Base-by-base conservation (phyloP, 2,888 invertebrate genomes). In the Ectropis crepuscularia region DNA sequence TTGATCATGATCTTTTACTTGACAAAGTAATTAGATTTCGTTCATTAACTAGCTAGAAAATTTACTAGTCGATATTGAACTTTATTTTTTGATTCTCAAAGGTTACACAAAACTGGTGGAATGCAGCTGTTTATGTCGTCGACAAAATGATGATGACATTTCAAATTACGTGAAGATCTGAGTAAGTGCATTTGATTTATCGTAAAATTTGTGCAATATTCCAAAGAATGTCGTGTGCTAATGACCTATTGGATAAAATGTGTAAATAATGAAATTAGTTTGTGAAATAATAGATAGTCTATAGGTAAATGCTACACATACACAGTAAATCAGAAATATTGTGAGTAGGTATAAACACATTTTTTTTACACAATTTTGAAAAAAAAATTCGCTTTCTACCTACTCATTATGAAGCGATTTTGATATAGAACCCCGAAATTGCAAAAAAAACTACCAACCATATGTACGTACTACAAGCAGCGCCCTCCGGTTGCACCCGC, bases 141-240 rank as follows among this genome's bases (percentile, higher is more conserved):
- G 41, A 58, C 57, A 54, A 55, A 62, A 43, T 49, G 42, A 61
- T 68, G 63, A 68, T 55, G 65, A 66, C 67, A 71, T 61, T 48
- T 41, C 43, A 37, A 57, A 36, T 4, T 57, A 55, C 12, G 11
- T 43, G 39, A 60, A 43, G 28, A 42, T 60, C 61, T 64, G 51
- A 58, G 60, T 47, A 67, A 65, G 49, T 65, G 55, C 53, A 50
- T 41, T 36, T 11, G 49, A 50, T 57, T 65, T 59, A 63, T 68
- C 43, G 53, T 12, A 50, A 39, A 11, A 43, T 61, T 67, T 63
- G 53, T 58, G 62, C 60, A 71, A 71, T 65, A 12, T 62, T 63
- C 38, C 37, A 53, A 43, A 37, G 28, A 61, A 57, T 59, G 42
- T 53, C 57, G 48, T 49, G 47, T 57, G 38, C 43, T 16, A 11